These are phyloP conservation scores for Euplexia lucipara DNA, from an alignment of 2,888 invertebrate species.

Conservation along the genomic window DNA sequence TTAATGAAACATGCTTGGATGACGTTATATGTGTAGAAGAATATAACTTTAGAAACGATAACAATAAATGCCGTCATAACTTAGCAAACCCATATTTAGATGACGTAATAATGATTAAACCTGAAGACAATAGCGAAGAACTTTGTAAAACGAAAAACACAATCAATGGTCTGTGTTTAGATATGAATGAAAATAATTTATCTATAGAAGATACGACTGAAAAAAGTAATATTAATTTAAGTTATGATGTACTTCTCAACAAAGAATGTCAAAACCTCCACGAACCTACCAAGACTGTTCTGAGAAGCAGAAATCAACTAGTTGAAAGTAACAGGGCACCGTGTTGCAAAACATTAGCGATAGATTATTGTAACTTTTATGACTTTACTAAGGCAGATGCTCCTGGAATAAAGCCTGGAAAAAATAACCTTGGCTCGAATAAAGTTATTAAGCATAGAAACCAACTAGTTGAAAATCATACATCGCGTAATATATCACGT, in stretches of 20 bases:
- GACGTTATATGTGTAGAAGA: slow-evolving; percentile 26
- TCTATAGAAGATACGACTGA: not conserved
- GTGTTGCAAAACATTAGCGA: not conserved
- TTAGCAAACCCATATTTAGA: not conserved
- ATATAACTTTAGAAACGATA: slow-evolving; percentile 2
- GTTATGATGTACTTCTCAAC: not conserved
- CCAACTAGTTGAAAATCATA: not conserved
- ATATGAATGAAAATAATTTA: not conserved
- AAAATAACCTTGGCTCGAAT: not conserved
- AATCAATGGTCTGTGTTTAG: not conserved
- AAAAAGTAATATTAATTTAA: slow-evolving; percentile 13
- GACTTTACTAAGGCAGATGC: not conserved
- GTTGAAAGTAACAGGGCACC: not conserved
- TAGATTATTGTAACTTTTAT: not conserved
- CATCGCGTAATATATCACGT: not conserved
- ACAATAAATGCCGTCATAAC: not conserved
- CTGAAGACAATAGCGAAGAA: not conserved
- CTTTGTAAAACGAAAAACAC: not conserved
- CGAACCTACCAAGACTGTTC: not conserved
- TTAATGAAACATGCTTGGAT: not conserved
- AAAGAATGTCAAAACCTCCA: not conserved
- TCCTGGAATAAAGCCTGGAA: too few relatives aligned
- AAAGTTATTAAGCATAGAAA: not conserved
- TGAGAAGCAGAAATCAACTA: not conserved
- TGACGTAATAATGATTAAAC: slow-evolving; percentile 8